A percentile compares a stretch with the other conserved stretches of the same genome.
Conservation (phyloP, 2,888 invertebrate genomes). For the Caenorhabditis japonica region DNA sequence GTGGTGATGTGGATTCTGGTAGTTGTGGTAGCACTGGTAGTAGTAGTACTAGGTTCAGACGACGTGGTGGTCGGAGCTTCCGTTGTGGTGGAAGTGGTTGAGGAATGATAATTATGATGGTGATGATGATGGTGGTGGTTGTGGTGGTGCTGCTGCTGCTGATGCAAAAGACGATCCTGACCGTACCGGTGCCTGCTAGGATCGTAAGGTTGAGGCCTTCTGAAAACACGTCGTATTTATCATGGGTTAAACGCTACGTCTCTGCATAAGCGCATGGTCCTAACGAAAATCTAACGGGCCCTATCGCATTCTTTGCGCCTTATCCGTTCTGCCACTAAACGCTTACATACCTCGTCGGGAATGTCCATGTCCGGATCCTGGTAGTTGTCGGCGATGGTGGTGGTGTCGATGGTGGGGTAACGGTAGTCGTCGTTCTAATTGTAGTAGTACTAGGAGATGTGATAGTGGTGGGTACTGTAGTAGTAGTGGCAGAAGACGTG, state of each 20-base stretch:
- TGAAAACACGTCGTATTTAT: neutral
- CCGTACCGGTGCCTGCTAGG: constrained; percentile 34
- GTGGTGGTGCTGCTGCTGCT: too few species aligned
- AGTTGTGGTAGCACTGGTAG: constrained; percentile 3
- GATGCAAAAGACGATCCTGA: constrained; percentile 19
- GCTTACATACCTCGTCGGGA: constrained; percentile 9
- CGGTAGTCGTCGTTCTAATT: constrained; percentile 1
- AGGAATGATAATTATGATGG: constrained; percentile 28
- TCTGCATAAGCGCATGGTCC: too few species aligned
- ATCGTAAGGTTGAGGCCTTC: constrained; percentile 22
- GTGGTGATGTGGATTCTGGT: constrained; percentile 32
- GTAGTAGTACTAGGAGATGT: constrained; percentile 13
- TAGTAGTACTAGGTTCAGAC: neutral
- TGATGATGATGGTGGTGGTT: constrained; percentile 37
- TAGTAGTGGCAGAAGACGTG: constrained; percentile 6
- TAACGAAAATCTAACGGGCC: too few species aligned
- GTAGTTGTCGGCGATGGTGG: constrained; percentile 12
- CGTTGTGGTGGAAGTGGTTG: constrained; percentile 7
- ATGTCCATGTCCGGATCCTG: constrained; percentile 27
- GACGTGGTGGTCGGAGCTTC: constrained; percentile 22
- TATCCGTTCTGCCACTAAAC: neutral
- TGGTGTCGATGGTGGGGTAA: constrained; percentile 10
- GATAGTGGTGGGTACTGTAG: neutral
- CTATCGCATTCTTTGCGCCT: too few species aligned
- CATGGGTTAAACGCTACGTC: too few species aligned